Evolutionary conservation across 30 jellyfish, hydroid and myxozoan species (phyloP).

Genomic region (Mastigias papua): DNA sequence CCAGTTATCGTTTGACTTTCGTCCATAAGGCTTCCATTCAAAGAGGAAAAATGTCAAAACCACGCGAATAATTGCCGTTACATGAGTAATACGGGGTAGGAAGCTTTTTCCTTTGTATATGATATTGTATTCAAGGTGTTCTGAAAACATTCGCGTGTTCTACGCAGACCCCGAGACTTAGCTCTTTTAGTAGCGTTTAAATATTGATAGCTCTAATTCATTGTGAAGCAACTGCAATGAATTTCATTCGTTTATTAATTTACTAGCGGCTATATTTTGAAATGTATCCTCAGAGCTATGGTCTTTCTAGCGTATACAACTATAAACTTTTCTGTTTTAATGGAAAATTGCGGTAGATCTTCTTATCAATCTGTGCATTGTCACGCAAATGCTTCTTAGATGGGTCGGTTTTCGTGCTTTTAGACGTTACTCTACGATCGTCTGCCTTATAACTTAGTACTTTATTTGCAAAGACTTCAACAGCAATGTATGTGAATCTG

Average conservation of each 20-base stretch:
- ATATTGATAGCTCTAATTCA: neutral
- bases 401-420: neutral
- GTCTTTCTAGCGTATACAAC: neutral
- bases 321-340: neutral
- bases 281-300: neutral
- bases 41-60: neutral
- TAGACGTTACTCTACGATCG: too few relatives aligned
- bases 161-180: neutral
- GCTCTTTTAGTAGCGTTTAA: neutral
- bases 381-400: neutral
- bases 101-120: too few relatives aligned
- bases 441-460: too few relatives aligned
- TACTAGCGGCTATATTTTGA: neutral
- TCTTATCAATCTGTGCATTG: neutral
- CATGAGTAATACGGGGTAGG: too few relatives aligned
- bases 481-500: too few relatives aligned
- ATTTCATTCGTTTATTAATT: neutral
- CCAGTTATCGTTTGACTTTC: too few relatives aligned
- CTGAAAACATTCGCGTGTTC: neutral
- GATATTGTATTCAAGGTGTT: neutral
- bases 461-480: too few relatives aligned
- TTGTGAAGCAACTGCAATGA: neutral
- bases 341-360: neutral
- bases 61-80: neutral
- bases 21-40: neutral